Evolutionary conservation across 2,113 vertebrate genomes (phyloP), one percentile per base, ranked within the genome.

Genomic region (Apodemus sylvaticus): DNA sequence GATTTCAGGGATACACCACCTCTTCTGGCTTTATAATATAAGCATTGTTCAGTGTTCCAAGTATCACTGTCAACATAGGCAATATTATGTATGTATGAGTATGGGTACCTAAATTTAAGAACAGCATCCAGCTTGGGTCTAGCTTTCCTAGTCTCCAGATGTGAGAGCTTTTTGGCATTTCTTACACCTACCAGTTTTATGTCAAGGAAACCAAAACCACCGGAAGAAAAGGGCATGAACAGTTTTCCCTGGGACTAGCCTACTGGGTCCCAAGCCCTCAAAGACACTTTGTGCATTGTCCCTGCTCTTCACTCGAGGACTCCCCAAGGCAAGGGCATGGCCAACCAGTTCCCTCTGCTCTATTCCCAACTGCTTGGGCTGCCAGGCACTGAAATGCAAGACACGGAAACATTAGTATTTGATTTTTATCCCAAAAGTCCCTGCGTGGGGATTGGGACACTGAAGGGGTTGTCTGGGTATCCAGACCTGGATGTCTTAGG

Each of bases 31-130:
- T 39, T 31, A 58, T 4, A 70, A 29, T 31, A 58, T 4, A 70
- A 29, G 3, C 36, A 20, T 29, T 55, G 31, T 8, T 36, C 5
- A 62, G 42, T 0, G 7, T 1, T 1, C 24, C 11, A 42, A 45
- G 20, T 2, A 5, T 83, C 7, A n/a, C 39, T 55, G 4, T 10
- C 14, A 66, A 48, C 9, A 24, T 24, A 0, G 4, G 34, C 0
- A 4, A 45, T 66, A 8, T 2, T 39, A 22, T 64, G 31, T 36
- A 9, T 55, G 39, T 22, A 31, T n/a, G 7, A 7, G 3, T 62
- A 76, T 22, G 5, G 4, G 42, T 22, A 22, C 45, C 42, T 42
- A 7, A 60, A 34, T 19, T 26, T 79, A 76, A 31, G 12, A 68
- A 5, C 0, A 0, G 26, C 0, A 3, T 9, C 48, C 4, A 51